These are phyloP conservation scores for Brachionus koreanus DNA, from an alignment of 1,140 invertebrate species.

Conservation along the genomic window DNA sequence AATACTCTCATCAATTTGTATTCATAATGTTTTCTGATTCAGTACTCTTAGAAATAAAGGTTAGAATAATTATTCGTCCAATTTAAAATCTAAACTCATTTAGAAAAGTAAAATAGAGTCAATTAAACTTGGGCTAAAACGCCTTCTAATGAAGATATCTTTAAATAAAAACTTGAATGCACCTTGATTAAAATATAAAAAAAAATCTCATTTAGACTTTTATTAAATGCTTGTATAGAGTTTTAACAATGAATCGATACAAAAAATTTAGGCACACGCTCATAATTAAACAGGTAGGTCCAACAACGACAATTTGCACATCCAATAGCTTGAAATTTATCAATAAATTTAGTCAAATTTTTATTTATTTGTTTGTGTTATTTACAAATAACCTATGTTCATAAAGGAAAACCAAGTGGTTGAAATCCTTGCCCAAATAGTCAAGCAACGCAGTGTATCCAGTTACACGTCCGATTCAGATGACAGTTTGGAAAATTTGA, in stretches of 20 bases:
- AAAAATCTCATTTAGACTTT: background rate
- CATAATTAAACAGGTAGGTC: constrained; percentile 30
- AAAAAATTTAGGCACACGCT: constrained; percentile 36
- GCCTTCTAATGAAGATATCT: background rate
- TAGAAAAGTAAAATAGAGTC: background rate
- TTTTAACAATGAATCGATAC: constrained; percentile 5
- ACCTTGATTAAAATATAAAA: background rate
- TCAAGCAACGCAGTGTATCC: background rate
- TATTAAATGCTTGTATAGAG: background rate
- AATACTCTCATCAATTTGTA: background rate
- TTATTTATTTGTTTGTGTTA: background rate
- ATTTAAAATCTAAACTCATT: background rate
- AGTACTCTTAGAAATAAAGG: constrained; percentile 5
- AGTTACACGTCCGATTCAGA: background rate
- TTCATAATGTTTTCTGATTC: constrained; percentile 9
- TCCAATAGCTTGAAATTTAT: constrained; percentile 14
- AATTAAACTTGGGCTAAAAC: background rate
- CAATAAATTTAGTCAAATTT: background rate
- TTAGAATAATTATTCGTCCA: constrained; percentile 26
- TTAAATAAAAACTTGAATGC: background rate
- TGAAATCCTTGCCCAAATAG: constrained; percentile 13
- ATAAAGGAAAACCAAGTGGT: background rate
- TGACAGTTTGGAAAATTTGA: constrained; percentile 12
- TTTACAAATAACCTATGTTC: background rate
- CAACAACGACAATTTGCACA: background rate